Base-by-base conservation (phyloP, 2,113 vertebrate species). In the Phalacrocorax aristotelis region DNA sequence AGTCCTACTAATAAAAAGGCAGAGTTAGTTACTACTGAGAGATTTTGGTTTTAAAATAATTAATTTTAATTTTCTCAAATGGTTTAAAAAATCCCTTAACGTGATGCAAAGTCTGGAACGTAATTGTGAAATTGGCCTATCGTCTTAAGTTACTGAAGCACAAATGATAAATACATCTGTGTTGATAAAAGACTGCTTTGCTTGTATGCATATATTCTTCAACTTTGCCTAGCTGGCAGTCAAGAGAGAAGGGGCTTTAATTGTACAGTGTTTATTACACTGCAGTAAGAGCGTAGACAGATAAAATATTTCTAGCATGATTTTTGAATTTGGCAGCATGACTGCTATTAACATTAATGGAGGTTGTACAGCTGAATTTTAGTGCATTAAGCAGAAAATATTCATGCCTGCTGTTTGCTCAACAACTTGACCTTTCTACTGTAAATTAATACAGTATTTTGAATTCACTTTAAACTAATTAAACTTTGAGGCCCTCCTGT, bases 371-470 rank as follows among this genome's bases (percentile, higher is more conserved):
- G 81, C 68, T 96, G 93, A 97, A 97, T 96, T 87, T 95, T 79
- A 62, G 80, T 54, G 32, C 78, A 54, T 68, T 72, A 87, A 95
- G n/a, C 38, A 80, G 86, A 97, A 97, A 86, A 92, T 70, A 95
- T 68, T 70, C 5, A 55, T 89, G 44, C 14, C 70, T 95, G 57
- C 29, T 97, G n/a, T 97, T 98, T 97, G 82, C 89, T 93, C 83
- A 93, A 64, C 68, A 97, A 10, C 10, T 52, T 96, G 90, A 97
- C 85, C 92, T 98, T 96, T 95, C 64, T 83, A 64, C 95, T 96
- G 55, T 91, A 97, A 97, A 97, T 95, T 95, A 98, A 93, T 89
- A 94, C 9, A 97, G 91, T 96, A 96, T 98, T 98, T 98, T 92
- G 82, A 84, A 94, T 97, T 94, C 51, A 62, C 77, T 97, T 98